Evolutionary conservation across 2,888 invertebrate genomes (phyloP).

Genomic region (Andrena bicolor): DNA sequence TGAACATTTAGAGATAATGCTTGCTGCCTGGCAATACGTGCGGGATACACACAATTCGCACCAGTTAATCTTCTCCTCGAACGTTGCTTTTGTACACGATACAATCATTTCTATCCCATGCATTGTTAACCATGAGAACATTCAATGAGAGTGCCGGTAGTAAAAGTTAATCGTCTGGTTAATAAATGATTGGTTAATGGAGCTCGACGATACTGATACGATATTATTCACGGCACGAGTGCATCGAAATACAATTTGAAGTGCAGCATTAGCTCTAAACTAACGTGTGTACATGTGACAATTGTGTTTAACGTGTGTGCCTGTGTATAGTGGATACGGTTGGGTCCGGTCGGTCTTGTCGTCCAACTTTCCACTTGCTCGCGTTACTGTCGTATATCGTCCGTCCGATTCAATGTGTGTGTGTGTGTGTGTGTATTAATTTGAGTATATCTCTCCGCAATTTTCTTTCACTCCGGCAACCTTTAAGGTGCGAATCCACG

Average conservation of each 20-base stretch:
- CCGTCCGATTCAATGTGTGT: neutral
- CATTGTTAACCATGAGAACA: conserved; percentile 32
- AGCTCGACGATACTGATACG: conserved; percentile 30
- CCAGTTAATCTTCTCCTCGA: conserved; percentile 27
- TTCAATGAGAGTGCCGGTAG: conserved; percentile 12
- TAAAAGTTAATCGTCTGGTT: conserved; percentile 46
- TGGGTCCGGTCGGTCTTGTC: conserved; percentile 22
- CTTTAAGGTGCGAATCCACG: too few relatives aligned
- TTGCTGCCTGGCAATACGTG: conserved; percentile 55
- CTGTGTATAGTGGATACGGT: neutral
- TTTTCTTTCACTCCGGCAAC: neutral
- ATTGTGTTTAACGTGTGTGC: conserved; percentile 35
- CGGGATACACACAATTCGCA: conserved; percentile 49
- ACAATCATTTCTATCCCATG: conserved; percentile 36
- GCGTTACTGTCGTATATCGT: neutral
- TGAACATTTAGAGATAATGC: conserved; percentile 74
- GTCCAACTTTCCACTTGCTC: neutral
- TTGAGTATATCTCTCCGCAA: conserved; percentile 34
- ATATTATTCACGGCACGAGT: conserved; percentile 28
- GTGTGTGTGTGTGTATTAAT: conserved; percentile 18
- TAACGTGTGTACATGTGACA: conserved; percentile 54
- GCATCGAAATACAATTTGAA: conserved; percentile 38
- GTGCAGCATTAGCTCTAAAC: conserved; percentile 73
- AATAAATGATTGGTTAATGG: conserved; percentile 44
- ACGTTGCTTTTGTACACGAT: conserved; percentile 19